These are phyloP conservation scores for Pristionchus maxplancki DNA, from an alignment of 2,888 invertebrate genomes.

Conservation along the genomic window DNA sequence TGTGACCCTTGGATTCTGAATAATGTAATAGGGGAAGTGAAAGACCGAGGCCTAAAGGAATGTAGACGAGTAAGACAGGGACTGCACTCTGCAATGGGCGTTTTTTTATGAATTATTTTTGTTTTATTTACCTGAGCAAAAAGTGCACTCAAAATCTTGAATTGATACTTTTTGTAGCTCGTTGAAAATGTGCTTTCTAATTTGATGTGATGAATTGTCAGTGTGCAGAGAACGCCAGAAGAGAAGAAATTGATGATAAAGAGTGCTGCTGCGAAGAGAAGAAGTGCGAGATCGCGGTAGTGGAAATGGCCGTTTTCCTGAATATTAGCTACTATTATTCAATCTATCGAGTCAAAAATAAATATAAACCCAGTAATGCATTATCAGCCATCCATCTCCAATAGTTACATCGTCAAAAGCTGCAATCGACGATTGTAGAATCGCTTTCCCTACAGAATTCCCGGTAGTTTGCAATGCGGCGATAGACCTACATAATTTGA, in stretches of 20 bases:
- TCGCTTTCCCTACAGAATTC: background rate
- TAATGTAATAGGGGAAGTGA: background rate
- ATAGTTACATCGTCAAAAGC: background rate
- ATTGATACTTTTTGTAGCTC: background rate
- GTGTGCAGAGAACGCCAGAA: background rate
- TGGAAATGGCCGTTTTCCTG: background rate
- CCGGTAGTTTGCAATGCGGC: background rate
- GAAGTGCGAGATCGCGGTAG: background rate
- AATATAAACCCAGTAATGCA: background rate
- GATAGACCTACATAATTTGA: background rate
- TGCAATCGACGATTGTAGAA: background rate
- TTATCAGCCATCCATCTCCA: background rate
- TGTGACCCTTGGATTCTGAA: background rate
- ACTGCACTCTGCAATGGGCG: background rate
- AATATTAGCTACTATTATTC: background rate
- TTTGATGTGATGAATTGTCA: background rate
- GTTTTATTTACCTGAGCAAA: background rate
- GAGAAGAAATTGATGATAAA: background rate
- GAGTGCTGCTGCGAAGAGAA: background rate
- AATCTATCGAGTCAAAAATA: background rate
- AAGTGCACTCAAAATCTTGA: background rate
- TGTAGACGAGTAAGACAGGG: background rate
- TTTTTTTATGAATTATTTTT: too few relatives aligned
- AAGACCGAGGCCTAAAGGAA: background rate
- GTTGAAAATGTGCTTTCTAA: background rate